Evolutionary conservation across 2,113 vertebrate genomes (phyloP), one percentile per base, ranked within the genome.

Genomic region (Australoheros scitulus): DNA sequence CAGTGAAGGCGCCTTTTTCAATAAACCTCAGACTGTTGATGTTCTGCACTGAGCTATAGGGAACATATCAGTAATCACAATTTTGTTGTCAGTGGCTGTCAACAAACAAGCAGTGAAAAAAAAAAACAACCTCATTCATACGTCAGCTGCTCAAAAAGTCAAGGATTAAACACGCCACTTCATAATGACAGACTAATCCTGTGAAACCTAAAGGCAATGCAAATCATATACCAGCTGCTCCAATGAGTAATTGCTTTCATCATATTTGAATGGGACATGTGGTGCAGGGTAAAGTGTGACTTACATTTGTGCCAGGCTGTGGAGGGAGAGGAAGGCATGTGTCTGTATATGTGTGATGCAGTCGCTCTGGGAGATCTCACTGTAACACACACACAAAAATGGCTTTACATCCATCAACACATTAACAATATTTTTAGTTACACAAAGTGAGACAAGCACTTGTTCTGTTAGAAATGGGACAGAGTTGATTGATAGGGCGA

Each of bases 291-390:
- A 34, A 61, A 38, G 60, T 56, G 74, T 70, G 50, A 93, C 97
- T 97, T 96, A 98, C 97, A 98, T 97, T 96, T 98, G 95, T 88
- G 94, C 93, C 92, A 99, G 91, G 89, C 93, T 95, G 90, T 94
- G 93, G 80, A 98, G 96, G 91, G 87, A 96, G 87, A 97, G 93
- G 94, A 98, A 98, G 38, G 97, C 97, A 0, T 95, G 94, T 7
- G 91, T 90, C 92, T 95, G 95, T 86, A 98, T 97, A 86, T 82
- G 94, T 85, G 96, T 95, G 92, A 98, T 92, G 81, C 96, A 95
- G 89, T 97, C 94, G 1, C 97, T 97, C 92, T 97, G 96, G 87
- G 96, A 97, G 85, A 99, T 97, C 93, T 96, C 96, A 92, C 98
- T 99, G 81, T 65, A 89, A 85, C 52, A 93, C 76, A 93, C 79